phyloP scores from a whole-genome alignment of 2,888 invertebrate species.

The Pyrochroa serraticornis region DNA sequence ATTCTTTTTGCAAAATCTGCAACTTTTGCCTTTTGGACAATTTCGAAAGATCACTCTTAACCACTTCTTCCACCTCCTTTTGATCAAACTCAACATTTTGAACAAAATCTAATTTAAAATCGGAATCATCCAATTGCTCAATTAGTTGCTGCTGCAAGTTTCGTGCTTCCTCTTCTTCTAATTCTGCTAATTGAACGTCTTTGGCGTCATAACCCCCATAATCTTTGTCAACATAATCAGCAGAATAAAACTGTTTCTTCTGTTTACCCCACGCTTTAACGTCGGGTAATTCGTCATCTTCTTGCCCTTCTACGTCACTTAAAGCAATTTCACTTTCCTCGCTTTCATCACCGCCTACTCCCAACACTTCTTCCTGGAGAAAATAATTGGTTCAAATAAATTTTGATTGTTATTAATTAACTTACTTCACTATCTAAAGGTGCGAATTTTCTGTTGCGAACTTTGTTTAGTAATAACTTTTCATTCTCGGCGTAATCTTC shows the following conservation, averaged over 20 bases:
- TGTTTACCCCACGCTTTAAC: slow-evolving; percentile 88
- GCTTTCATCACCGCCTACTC: slow-evolving; percentile 55
- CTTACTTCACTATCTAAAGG: slow-evolving; percentile 59
- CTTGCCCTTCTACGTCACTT: slow-evolving; percentile 80
- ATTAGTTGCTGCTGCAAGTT: slow-evolving; percentile 78
- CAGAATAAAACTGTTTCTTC: slow-evolving; percentile 79
- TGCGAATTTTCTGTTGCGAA: slow-evolving; percentile 61
- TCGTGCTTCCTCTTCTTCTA: slow-evolving; percentile 84
- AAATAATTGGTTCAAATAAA: slow-evolving; percentile 2
- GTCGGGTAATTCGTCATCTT: slow-evolving; percentile 74
- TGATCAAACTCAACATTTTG: slow-evolving; percentile 48
- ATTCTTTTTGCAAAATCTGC: slow-evolving; percentile 80
- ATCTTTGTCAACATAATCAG: slow-evolving; percentile 89
- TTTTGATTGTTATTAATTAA: background rate
- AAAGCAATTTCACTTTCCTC: slow-evolving; percentile 63
- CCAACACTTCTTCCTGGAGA: slow-evolving; percentile 66
- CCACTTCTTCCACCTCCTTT: slow-evolving; percentile 61
- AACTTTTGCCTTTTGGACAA: slow-evolving; percentile 78
- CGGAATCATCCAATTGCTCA: slow-evolving; percentile 79
- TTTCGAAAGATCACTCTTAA: slow-evolving; percentile 78
- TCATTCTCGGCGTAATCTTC: slow-evolving; percentile 73
- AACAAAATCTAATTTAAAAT: slow-evolving; percentile 60
- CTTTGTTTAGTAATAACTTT: slow-evolving; percentile 66
- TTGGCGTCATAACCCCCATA: slow-evolving; percentile 71
- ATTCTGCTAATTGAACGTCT: slow-evolving; percentile 75